Percentiles rank a stretch among this genome's conserved stretches.
Conservation (phyloP, 2,888 invertebrate species). For the Callyntrura guangdongensis region DNA sequence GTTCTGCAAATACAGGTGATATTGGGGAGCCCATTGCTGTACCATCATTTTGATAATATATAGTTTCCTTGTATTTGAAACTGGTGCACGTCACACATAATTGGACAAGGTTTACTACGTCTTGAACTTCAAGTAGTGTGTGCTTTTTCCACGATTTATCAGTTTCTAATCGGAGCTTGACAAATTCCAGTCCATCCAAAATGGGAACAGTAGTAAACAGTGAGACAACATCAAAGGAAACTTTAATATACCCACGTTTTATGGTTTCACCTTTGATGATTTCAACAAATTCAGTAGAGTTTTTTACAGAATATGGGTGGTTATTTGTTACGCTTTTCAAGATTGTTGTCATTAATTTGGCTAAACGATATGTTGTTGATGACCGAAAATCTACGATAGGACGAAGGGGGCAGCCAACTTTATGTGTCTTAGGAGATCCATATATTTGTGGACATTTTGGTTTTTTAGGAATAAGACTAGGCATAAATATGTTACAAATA, state of each 20-base stretch:
- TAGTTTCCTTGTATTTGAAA: conserved; percentile 23
- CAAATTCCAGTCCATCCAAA: not conserved
- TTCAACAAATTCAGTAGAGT: conserved; percentile 7
- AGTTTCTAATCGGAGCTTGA: not conserved
- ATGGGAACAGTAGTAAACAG: conserved; percentile 51
- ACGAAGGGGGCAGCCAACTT: conserved; percentile 1
- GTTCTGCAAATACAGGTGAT: conserved; percentile 60
- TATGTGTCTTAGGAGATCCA: conserved; percentile 35
- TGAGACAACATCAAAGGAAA: conserved; percentile 32
- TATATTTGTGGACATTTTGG: conserved; percentile 12
- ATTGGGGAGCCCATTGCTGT: conserved; percentile 67
- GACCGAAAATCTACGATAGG: conserved; percentile 25
- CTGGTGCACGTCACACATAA: conserved; percentile 19
- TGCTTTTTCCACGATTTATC: not conserved
- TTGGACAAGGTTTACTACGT: conserved; percentile 26
- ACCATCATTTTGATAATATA: conserved; percentile 60
- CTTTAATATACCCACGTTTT: not conserved
- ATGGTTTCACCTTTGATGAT: not conserved
- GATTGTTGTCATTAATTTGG: not conserved
- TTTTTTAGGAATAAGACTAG: not conserved
- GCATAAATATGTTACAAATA: too few relatives aligned
- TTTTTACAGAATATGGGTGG: conserved; percentile 11
- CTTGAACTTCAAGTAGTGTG: not conserved
- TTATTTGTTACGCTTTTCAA: not conserved
- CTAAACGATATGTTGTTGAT: not conserved